These are phyloP conservation scores for Caenorhabditis angaria DNA, from an alignment of 2,888 invertebrate species.

Conservation along the genomic window DNA sequence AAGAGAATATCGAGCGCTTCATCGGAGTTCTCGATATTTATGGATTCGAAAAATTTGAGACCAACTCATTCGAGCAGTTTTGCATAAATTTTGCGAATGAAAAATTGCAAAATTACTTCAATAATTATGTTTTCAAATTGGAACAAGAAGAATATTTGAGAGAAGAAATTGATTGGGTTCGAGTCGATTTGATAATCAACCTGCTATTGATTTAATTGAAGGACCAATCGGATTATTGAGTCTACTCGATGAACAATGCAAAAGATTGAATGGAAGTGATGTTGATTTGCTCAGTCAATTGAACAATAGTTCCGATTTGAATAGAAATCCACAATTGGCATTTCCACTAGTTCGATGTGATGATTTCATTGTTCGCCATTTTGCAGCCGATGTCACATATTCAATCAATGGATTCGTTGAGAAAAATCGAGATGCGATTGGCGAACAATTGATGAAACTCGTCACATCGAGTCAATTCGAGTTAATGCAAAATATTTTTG, in stretches of 20 bases:
- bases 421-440: conserved; percentile 94
- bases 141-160: conserved; percentile 97
- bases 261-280: conserved; percentile 78
- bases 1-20: conserved; percentile 75
- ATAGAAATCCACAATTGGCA: conserved; percentile 74
- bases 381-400: conserved; percentile 86
- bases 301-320: conserved; percentile 54
- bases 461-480: conserved; percentile 71
- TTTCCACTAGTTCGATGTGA: conserved; percentile 84
- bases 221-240: conserved; percentile 90
- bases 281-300: conserved; percentile 81
- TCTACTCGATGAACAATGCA: conserved; percentile 94
- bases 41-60: too few relatives aligned
- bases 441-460: conserved; percentile 87
- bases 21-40: conserved; percentile 95
- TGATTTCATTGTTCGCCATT: conserved; percentile 82
- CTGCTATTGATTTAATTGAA: conserved; percentile 97
- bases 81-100: too few relatives aligned
- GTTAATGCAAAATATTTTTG: conserved; percentile 20
- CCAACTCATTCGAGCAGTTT: too few relatives aligned
- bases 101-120: conserved; percentile 97
- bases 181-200: conserved; percentile 89
- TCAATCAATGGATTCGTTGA: conserved; percentile 91
- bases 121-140: conserved; percentile 95
- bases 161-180: conserved; percentile 90